Evolutionary conservation across 53 echinoderm and acorn worm species (phyloP).

Genomic region (Holothuria leucospilota): DNA sequence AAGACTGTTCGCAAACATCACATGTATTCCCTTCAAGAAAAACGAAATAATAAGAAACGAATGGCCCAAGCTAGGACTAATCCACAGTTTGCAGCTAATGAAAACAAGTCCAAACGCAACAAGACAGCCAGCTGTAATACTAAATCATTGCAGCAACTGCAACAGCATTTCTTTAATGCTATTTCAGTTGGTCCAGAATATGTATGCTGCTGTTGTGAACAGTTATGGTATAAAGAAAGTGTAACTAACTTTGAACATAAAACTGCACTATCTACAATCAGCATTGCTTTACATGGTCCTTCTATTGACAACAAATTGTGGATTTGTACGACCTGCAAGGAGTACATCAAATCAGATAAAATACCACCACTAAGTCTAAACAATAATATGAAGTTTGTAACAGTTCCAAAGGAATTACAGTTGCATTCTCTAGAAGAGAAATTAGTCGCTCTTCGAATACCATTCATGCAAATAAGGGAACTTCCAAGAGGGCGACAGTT

Average conservation of each 20-base stretch:
- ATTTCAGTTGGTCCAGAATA: constrained; percentile 44
- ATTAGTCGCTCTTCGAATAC: constrained; percentile 47
- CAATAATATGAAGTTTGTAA: constrained; percentile 43
- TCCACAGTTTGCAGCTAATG: too few relatives aligned
- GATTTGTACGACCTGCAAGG: constrained; percentile 45
- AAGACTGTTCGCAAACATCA: neutral
- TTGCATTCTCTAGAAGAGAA: constrained; percentile 46
- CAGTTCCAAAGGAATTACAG: constrained; percentile 48
- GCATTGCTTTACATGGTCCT: neutral
- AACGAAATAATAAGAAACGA: constrained; percentile 18
- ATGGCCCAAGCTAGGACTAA: constrained; percentile 1
- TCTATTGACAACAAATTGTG: constrained; percentile 14
- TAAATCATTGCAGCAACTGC: constrained; percentile 4
- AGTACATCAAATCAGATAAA: constrained; percentile 32
- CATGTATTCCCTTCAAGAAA: neutral
- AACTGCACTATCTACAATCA: neutral
- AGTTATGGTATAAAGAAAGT: constrained; percentile 58
- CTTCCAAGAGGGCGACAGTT: constrained; percentile 55
- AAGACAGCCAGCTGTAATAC: neutral
- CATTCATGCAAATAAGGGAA: constrained; percentile 60
- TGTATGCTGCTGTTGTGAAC: constrained; percentile 52
- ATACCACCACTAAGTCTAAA: constrained; percentile 42
- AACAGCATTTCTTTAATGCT: constrained; percentile 36
- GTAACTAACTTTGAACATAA: constrained; percentile 3
- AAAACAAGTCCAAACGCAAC: neutral